Evolutionary conservation across 2,888 invertebrate species (phyloP).

Genomic region (Camponotus fellah): DNA sequence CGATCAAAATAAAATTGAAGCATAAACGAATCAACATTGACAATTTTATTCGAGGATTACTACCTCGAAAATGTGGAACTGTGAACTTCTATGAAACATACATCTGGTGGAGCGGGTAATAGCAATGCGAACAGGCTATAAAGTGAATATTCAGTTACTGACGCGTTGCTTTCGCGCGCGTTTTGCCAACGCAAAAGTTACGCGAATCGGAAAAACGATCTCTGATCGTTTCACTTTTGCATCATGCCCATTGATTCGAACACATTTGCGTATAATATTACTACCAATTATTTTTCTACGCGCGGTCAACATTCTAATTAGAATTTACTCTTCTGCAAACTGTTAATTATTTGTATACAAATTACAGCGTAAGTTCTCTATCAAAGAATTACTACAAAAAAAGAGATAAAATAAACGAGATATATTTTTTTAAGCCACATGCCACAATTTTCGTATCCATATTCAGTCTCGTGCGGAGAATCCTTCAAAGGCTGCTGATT

Average conservation of each 20-base stretch:
- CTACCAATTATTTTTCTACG: constrained; percentile 21
- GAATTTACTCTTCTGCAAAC: neutral
- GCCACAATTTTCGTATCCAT: constrained; percentile 19
- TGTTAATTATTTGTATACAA: constrained; percentile 35
- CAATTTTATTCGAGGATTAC: constrained; percentile 47
- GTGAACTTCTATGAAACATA: constrained; percentile 26
- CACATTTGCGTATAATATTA: constrained; percentile 7
- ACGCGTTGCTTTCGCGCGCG: constrained; percentile 27
- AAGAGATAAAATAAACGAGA: neutral
- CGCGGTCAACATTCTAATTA: constrained; percentile 37
- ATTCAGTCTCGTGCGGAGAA: neutral
- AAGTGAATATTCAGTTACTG: constrained; percentile 47
- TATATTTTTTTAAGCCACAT: constrained; percentile 27
- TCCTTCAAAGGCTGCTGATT: constrained; percentile 47
- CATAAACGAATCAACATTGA: constrained; percentile 41
- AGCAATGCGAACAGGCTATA: constrained; percentile 35
- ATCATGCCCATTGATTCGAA: neutral
- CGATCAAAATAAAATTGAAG: constrained; percentile 24
- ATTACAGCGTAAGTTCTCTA: constrained; percentile 33
- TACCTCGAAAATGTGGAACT: constrained; percentile 30
- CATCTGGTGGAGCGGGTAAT: constrained; percentile 28
- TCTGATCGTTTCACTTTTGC: constrained; percentile 30
- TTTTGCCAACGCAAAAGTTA: constrained; percentile 10
- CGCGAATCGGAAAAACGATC: constrained; percentile 20
- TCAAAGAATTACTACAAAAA: constrained; percentile 29